Base-by-base conservation (phyloP, 2,888 invertebrate genomes). In the Drosophila heteroneura region DNA sequence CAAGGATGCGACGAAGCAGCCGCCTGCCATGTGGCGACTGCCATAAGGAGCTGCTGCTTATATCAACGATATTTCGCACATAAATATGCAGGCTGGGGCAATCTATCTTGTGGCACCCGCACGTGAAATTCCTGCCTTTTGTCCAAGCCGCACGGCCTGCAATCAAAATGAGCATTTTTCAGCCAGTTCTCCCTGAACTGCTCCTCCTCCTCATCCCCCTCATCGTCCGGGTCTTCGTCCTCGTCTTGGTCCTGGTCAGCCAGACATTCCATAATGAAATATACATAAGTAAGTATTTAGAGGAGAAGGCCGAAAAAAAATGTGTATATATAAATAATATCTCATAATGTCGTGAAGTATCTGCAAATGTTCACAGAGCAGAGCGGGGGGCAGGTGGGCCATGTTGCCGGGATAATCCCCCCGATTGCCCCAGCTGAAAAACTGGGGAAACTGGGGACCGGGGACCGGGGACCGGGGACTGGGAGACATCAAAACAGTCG, bases 271-370 rank as follows among this genome's bases (percentile, higher is more conserved):
- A 79, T 91, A 83, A 91, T 87, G 83, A 87, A 91, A 89, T 83
- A 81, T 87, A 87, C 85, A 86, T 76, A 90, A 90, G 81, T 70
- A 74, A 82, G 83, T 77, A 89, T 82, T 82, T 79, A 69, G 73
- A 76, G 58, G 59, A 64, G 58, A 70, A 70, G 57, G 66, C 54
- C 64, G 52, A 70, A 70, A 65, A 67, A 56, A 56, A 37, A 56
- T 56, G 39, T 26, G 26, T 61, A 72, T 62, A 67, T 76, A 90
- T 84, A 90, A 91, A 92, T 90, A 91, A 91, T 91, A 89, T 81
- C 85, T 81, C 85, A 89, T 89, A 91, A 92, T 88, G 84, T 91
- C 84, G 82, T 91, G 83, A 80, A 90, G 82, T 81, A 89, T 83
- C 76, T 85, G 81, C 76, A 76, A 76, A 75, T 81, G 74, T 60